Conservation (phyloP, 1,140 invertebrate species). For the silkworm (Bombyx mori) region ASM3026992v2 NC_085116.1:6329501-6330000, state of each 20-base stretch:
- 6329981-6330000: too few species aligned
- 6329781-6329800: slow-evolving; percentile 69
- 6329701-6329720: slow-evolving; percentile 50
- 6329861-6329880: slow-evolving; percentile 19
- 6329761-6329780: slow-evolving; percentile 56
- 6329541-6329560: slow-evolving; percentile 61
- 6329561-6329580: slow-evolving; percentile 66
- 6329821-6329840: slow-evolving; percentile 70
- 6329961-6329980: not conserved
- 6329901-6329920: not conserved
- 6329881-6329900: slow-evolving; percentile 5
- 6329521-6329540: slow-evolving; percentile 66
- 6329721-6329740: slow-evolving; percentile 35
- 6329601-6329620: slow-evolving; percentile 24
- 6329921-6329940: too few species aligned
- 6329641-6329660: slow-evolving; percentile 80
- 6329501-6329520: slow-evolving; percentile 68
- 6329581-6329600: slow-evolving; percentile 62
- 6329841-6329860: slow-evolving; percentile 65
- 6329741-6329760: slow-evolving; percentile 64
- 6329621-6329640: slow-evolving; percentile 63
- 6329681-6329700: slow-evolving; percentile 45
- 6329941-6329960: too few species aligned
- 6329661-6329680: slow-evolving; percentile 68
- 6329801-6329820: slow-evolving; percentile 70